Conservation (phyloP, 2,888 invertebrate species). For the Archips crataeganus region DNA sequence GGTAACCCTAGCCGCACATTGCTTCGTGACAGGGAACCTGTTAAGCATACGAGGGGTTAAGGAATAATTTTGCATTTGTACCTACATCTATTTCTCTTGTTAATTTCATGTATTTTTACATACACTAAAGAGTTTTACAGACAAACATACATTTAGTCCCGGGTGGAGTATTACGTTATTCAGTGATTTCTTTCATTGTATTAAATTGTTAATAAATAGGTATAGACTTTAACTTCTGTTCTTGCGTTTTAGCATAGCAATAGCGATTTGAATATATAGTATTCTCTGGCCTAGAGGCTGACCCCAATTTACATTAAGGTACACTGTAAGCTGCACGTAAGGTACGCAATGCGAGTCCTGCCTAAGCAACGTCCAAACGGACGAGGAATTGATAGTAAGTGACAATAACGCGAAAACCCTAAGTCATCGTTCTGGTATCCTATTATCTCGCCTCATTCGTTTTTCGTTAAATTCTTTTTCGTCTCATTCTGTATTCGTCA, state of each 20-base stretch:
- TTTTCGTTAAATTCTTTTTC: too few relatives aligned
- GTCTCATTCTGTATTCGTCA: too few relatives aligned
- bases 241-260: neutral
- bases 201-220: neutral
- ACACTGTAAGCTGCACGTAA: conserved; percentile 23
- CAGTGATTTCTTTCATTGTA: neutral
- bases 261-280: conserved; percentile 8
- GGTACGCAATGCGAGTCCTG: conserved; percentile 33
- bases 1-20: too few relatives aligned
- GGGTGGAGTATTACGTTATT: neutral
- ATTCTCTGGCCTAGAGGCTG: conserved; percentile 16
- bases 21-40: too few relatives aligned
- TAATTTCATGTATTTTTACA: too few relatives aligned
- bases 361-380: conserved; percentile 25
- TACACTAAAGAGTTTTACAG: too few relatives aligned
- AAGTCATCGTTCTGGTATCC: too few relatives aligned
- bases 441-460: too few relatives aligned
- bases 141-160: too few relatives aligned
- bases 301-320: conserved; percentile 27
- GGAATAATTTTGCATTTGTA: too few relatives aligned
- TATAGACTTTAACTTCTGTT: neutral
- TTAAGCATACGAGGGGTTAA: too few relatives aligned
- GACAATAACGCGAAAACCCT: conserved; percentile 31
- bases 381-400: conserved; percentile 38
- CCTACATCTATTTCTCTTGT: too few relatives aligned